Conservation (phyloP, 2,113 vertebrate genomes). For the Conger conger region DNA sequence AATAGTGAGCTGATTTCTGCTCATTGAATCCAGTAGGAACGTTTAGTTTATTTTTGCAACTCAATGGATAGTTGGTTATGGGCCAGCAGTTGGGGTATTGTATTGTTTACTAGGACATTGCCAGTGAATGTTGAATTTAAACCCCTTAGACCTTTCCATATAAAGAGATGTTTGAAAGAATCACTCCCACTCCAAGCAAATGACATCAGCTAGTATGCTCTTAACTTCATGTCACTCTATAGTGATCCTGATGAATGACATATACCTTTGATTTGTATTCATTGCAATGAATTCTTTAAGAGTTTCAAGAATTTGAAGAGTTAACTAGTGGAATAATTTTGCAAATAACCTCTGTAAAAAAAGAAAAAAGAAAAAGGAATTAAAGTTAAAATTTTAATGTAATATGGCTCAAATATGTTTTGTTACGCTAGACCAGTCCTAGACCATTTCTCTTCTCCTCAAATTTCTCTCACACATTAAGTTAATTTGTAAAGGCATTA, state of each 20-base stretch:
- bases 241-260: constrained; percentile 10
- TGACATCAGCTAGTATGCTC: constrained; percentile 21
- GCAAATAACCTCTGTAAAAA: not conserved
- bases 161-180: constrained; percentile 41
- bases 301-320: too few species aligned
- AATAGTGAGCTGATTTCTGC: constrained; percentile 30
- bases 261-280: not conserved
- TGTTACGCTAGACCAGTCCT: not conserved
- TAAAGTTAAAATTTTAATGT: not conserved
- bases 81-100: constrained; percentile 38
- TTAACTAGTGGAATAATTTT: not conserved
- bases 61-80: constrained; percentile 42
- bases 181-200: constrained; percentile 10
- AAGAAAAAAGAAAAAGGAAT: too few species aligned
- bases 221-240: constrained; percentile 25
- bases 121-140: constrained; percentile 40
- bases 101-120: constrained; percentile 44
- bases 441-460: not conserved
- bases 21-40: constrained; percentile 33
- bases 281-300: not conserved
- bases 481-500: not conserved
- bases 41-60: constrained; percentile 44
- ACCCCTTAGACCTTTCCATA: constrained; percentile 39
- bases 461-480: not conserved
- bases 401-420: not conserved